Percentiles rank a stretch among this genome's conserved stretches.
Evolutionary conservation across 2,888 invertebrate species (phyloP).

Genomic region (Drosophila phalerata): DNA sequence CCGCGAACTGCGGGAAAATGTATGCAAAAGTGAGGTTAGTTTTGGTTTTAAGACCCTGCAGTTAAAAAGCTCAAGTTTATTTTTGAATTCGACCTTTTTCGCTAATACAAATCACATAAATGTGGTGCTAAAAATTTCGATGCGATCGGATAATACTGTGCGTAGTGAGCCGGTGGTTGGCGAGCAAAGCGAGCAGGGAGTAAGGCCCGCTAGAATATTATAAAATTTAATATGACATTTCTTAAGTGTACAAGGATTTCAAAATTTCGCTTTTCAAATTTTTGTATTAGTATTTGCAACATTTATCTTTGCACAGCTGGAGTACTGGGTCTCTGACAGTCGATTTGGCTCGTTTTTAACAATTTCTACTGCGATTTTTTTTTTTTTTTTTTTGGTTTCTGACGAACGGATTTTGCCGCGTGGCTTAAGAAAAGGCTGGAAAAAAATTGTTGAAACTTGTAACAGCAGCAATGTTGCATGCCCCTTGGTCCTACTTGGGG

Average conservation of each 20-base stretch:
- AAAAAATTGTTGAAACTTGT: constrained; percentile 50
- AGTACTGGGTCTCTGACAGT: background rate
- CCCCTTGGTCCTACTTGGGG: background rate
- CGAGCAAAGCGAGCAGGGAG: too few relatives aligned
- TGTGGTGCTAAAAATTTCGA: too few relatives aligned
- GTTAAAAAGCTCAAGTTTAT: background rate
- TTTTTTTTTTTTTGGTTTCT: constrained; percentile 23
- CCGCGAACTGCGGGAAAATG: background rate
- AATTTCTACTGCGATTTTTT: background rate
- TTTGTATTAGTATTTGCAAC: too few relatives aligned
- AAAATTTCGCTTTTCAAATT: too few relatives aligned
- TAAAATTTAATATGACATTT: too few relatives aligned
- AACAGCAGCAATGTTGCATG: constrained; percentile 23
- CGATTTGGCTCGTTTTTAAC: background rate
- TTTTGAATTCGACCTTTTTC: background rate
- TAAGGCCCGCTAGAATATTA: too few relatives aligned
- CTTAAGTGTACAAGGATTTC: too few relatives aligned
- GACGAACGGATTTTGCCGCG: constrained; percentile 53
- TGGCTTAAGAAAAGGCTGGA: constrained; percentile 42
- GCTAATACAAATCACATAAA: too few relatives aligned
- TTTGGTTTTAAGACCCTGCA: constrained; percentile 8
- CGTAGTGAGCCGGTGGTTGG: too few relatives aligned
- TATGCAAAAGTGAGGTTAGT: constrained; percentile 17
- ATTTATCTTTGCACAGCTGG: too few relatives aligned
- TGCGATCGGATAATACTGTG: too few relatives aligned